Evolutionary conservation across 2,113 vertebrate genomes (phyloP).

Genomic region (Chionis minor): DNA sequence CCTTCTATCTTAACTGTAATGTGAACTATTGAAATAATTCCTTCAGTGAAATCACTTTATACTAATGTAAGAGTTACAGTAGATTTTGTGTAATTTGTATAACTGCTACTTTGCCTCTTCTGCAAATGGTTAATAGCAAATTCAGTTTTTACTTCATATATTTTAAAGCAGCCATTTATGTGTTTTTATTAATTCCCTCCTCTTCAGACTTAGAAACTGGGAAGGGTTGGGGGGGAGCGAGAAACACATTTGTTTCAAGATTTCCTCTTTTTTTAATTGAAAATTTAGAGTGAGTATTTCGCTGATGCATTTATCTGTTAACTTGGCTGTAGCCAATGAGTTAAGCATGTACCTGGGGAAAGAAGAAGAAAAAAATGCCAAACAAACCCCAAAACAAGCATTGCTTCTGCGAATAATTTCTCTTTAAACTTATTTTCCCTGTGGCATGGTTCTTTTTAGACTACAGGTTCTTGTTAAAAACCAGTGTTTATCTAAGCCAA

Average conservation of each 20-base stretch:
- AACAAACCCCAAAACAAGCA: not conserved
- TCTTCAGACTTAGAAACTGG: conserved; percentile 43
- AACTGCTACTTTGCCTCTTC: conserved; percentile 71
- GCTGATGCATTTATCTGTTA: conserved; percentile 46
- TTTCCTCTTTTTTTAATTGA: not conserved
- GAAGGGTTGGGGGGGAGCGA: not conserved
- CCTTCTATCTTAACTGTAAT: conserved; percentile 69
- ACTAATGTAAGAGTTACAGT: conserved; percentile 61
- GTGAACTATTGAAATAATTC: conserved; percentile 77
- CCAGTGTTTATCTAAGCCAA: not conserved
- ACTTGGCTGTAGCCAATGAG: not conserved
- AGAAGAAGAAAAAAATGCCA: not conserved
- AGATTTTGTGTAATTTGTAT: conserved; percentile 68
- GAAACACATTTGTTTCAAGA: not conserved
- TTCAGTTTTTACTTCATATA: conserved; percentile 66
- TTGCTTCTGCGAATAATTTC: not conserved
- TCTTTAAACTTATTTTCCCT: not conserved
- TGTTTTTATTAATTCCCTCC: conserved; percentile 64
- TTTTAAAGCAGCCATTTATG: conserved; percentile 64
- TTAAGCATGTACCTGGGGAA: not conserved
- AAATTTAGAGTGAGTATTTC: conserved; percentile 49
- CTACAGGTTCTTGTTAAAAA: not conserved
- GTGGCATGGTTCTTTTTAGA: not conserved
- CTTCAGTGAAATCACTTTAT: conserved; percentile 66
- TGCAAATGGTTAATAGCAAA: conserved; percentile 63